A percentile compares a stretch with the other conserved stretches of the same genome.
Conservation (phyloP, 1,140 invertebrate genomes). For the Calosoma granatense region DNA sequence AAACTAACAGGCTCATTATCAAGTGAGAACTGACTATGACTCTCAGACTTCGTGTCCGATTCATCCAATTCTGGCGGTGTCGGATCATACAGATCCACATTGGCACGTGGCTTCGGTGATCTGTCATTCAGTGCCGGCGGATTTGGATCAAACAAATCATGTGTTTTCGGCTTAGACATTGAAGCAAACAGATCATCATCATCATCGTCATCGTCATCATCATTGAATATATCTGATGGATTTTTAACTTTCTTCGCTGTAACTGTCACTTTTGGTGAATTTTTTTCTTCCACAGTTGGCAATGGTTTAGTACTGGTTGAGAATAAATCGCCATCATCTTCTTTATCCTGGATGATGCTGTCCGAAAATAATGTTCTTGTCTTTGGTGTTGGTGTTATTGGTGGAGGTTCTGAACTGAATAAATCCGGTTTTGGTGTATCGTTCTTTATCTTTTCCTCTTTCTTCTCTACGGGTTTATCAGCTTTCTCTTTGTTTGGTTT, state of each 20-base stretch:
- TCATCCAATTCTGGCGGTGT: conserved; percentile 22
- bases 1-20: neutral
- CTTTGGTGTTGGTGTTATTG: too few species aligned
- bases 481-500: too few species aligned
- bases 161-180: conserved; percentile 7
- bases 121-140: conserved; percentile 21
- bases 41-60: conserved; percentile 21
- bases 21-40: neutral
- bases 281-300: too few species aligned
- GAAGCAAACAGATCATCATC: conserved; percentile 1
- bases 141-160: conserved; percentile 20
- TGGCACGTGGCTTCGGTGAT: neutral
- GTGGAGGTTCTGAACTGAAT: too few species aligned
- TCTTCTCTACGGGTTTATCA: too few species aligned
- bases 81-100: conserved; percentile 21
- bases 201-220: conserved; percentile 8
- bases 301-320: conserved; percentile 4
- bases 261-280: conserved; percentile 2
- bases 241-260: conserved; percentile 11
- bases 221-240: conserved; percentile 13
- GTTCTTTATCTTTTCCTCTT: too few species aligned
- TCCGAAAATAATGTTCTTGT: conserved; percentile 26
- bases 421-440: too few species aligned
- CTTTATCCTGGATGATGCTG: conserved; percentile 16
- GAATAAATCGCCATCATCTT: conserved; percentile 25